Evolutionary conservation across 2,888 invertebrate species (phyloP), one percentile per base, ranked within the genome.

Genomic region (Tetrapedia diversipes): DNA sequence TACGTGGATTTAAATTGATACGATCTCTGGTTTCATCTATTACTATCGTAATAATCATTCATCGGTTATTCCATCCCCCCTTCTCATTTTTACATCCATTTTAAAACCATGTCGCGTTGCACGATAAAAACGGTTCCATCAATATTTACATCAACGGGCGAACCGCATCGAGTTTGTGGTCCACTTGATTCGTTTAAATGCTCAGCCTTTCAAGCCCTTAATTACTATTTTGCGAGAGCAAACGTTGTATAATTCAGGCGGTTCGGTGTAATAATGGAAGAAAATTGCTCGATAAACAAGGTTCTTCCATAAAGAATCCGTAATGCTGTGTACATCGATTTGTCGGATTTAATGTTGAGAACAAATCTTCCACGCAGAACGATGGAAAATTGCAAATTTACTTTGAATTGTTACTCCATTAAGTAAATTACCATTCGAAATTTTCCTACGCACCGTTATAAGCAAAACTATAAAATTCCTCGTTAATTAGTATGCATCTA

Each of bases 201-300:
- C 16, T n/a, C 56, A n/a, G 56, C 37, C 54, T 27, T 66, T 37
- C 45, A 57, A 19, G 45, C 34, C n/a, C 34, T 66, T 56, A 45
- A 56, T 66, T 57, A 37, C 47, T 27, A 27, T 24, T 66, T 45
- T 47, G 47, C 56, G 27, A 11, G 37, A 45, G 34, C 56, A 37
- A 54, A 56, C 34, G 37, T 24, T 27, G 45, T 10, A 56, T 56
- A 45, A 45, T 34, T 45, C 27, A 45, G 3, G 45, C 45, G n/a
- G 6, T 24, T 56, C 19, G 47, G 22, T 54, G 51, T 54, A 65
- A 65, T 54, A 65, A 54, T 43, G 14, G 32, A 8, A 1, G 54
- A n/a, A 43, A 65, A 54, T 65, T 54, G 43, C 43, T 65, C 24
- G n/a, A 34, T 6, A 65, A 65, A 65, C 24, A 41, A n/a, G n/a